phyloP scores from a whole-genome alignment of 2,888 invertebrate genomes.

The Dynastes grantii region DNA sequence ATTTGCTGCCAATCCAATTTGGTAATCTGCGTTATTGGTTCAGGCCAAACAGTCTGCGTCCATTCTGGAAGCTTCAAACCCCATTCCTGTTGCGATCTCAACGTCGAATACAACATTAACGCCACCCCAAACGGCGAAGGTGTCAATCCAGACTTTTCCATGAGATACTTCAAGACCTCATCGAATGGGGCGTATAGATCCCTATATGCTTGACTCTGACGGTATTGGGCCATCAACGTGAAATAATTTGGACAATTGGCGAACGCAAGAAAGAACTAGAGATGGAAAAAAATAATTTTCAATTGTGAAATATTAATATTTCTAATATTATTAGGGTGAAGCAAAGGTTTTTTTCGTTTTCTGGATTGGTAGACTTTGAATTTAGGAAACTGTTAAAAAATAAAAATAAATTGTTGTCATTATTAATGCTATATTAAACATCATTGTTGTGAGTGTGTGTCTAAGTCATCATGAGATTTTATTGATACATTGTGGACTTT shows the following conservation, averaged over 20 bases:
- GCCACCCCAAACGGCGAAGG: constrained; percentile 5
- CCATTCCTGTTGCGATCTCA: constrained; percentile 59
- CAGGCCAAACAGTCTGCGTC: constrained; percentile 65
- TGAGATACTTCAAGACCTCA: constrained; percentile 3
- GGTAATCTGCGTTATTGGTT: constrained; percentile 64
- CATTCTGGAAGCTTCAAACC: constrained; percentile 68
- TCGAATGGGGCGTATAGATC: neutral
- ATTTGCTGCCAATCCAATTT: constrained; percentile 65
- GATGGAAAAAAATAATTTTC: neutral
- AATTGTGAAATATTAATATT: too few species aligned
- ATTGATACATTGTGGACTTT: too few species aligned
- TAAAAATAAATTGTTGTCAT: too few species aligned
- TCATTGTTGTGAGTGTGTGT: too few species aligned
- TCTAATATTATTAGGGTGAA: too few species aligned
- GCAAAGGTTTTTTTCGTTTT: too few species aligned
- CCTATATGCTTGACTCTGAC: neutral
- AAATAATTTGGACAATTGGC: constrained; percentile 16
- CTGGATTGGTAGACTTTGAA: too few species aligned
- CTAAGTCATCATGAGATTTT: too few species aligned
- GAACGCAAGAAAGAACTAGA: constrained; percentile 20
- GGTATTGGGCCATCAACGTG: neutral
- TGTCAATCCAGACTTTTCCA: constrained; percentile 11
- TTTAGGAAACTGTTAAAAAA: too few species aligned
- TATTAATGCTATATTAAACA: too few species aligned
- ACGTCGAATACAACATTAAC: constrained; percentile 13